phyloP scores from a whole-genome alignment of 2,797 vertebrate genomes.

The Sebastes nivosus region DNA sequence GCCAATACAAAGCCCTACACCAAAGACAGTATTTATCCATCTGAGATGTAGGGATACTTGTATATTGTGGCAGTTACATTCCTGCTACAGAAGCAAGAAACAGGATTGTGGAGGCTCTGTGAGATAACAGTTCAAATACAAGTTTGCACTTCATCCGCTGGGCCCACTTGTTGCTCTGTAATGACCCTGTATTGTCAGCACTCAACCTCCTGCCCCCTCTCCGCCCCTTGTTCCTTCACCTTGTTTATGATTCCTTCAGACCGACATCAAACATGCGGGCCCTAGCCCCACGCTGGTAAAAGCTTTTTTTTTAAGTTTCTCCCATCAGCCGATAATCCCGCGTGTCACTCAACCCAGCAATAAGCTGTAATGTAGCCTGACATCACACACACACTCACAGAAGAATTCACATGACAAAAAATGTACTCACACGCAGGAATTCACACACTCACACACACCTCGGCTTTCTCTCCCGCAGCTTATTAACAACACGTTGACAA shows the following conservation, averaged over 20 bases:
- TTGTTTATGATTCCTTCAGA: conserved; percentile 61
- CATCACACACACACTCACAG: conserved; percentile 55
- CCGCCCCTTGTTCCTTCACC: conserved; percentile 22
- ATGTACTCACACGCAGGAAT: conserved; percentile 39
- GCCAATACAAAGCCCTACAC: no score
- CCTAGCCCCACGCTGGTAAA: conserved; percentile 67
- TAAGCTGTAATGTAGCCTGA: conserved; percentile 74
- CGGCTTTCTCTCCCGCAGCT: conserved; percentile 46
- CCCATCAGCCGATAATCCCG: conserved; percentile 67
- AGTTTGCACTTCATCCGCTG: conserved; percentile 11
- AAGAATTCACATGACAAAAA: conserved; percentile 42
- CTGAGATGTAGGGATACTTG: background rate
- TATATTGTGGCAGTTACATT: background rate
- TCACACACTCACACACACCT: conserved; percentile 51
- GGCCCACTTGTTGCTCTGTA: conserved; percentile 42
- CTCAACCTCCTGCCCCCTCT: conserved; percentile 39
- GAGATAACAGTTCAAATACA: conserved; percentile 18
- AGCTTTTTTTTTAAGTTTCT: conserved; percentile 66
- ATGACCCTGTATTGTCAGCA: conserved; percentile 54
- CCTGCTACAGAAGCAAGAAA: background rate
- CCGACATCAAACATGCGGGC: conserved; percentile 78
- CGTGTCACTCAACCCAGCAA: conserved; percentile 79
- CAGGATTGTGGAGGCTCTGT: background rate
- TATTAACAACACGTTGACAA: conserved; percentile 80
- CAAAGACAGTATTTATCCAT: background rate